A percentile compares a stretch with the other conserved stretches of the same genome.
Conservation (phyloP, 1,140 invertebrate genomes). For the Brachionus sp. region DNA sequence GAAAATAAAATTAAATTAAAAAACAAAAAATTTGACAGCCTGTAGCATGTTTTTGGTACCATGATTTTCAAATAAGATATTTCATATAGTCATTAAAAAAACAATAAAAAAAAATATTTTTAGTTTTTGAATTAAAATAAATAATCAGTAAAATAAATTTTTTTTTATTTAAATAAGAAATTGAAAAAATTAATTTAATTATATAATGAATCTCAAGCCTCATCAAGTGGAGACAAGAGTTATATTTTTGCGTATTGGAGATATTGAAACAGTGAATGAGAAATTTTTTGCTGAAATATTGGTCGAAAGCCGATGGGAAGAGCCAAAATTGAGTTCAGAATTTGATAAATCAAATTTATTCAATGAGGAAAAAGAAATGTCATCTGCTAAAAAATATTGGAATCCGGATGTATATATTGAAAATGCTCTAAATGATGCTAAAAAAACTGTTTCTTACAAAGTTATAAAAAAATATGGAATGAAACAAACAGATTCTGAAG, state of each 20-base stretch:
- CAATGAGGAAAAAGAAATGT: conserved; percentile 15
- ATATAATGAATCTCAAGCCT: neutral
- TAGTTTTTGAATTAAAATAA: neutral
- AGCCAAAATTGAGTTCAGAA: neutral
- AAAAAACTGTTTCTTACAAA: neutral
- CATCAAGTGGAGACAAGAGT: neutral
- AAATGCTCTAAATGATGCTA: conserved; percentile 46
- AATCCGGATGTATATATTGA: conserved; percentile 46
- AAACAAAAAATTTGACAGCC: neutral
- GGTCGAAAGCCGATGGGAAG: conserved; percentile 46
- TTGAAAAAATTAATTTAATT: too few relatives aligned
- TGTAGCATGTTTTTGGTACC: neutral
- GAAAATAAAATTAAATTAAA: neutral
- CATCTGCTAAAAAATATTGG: conserved; percentile 17
- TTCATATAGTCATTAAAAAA: neutral
- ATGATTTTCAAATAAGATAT: neutral
- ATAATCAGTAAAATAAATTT: neutral
- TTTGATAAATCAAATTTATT: neutral
- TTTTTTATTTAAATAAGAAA: too few relatives aligned
- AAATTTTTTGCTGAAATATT: conserved; percentile 47
- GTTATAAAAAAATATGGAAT: neutral
- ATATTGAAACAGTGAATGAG: conserved; percentile 48
- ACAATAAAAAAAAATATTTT: neutral
- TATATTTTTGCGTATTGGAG: conserved; percentile 47
- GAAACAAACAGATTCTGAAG: neutral